Evolutionary conservation across 2,113 vertebrate species (phyloP), one percentile per base, ranked within the genome.

Genomic region (Proteles cristata): DNA sequence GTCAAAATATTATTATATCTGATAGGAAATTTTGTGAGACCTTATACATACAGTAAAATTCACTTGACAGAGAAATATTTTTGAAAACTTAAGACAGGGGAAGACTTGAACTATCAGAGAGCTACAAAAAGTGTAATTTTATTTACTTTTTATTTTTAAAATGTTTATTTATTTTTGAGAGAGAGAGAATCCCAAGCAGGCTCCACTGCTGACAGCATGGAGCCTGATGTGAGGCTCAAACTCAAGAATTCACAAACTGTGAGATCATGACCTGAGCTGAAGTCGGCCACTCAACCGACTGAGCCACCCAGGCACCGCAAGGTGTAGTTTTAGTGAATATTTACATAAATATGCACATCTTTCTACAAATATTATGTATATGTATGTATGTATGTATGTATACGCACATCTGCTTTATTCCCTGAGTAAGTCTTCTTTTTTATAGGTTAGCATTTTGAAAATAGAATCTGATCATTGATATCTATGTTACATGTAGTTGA

Each of bases 361-460:
- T 21, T 80, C 58, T 89, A 74, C 82, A 74, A 84, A 35, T 94
- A 43, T 43, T 31, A 26, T 63, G 17, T 39, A 23, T 79, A 43
- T 26, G 10, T 39, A 39, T 87, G 6, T n/a, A 68, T 53, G 39
- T 26, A 50, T 68, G 14, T 35, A 48, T 45, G 15, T 28, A 88
- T 4, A 45, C 3, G 73, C 11, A 92, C 28, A 90, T 33, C 11
- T 17, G 33, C 33, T 19, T 48, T 45, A 96, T 84, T 94, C 86
- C 25, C 77, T 85, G 21, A 55, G 10, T 85, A 94, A 87, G 26
- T 68, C 45, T 88, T 91, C 14, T 69, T 93, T 94, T 88, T 88
- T 63, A 68, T 1, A 80, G 45, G 61, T 93, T 66, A 83, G 31
- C 61, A 87, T 83, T 90, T 45, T 94, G 69, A 97, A 86, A 90